Evolutionary conservation across 2,113 vertebrate species (phyloP), one percentile per base, ranked within the genome.

Genomic region (Carassius auratus): DNA sequence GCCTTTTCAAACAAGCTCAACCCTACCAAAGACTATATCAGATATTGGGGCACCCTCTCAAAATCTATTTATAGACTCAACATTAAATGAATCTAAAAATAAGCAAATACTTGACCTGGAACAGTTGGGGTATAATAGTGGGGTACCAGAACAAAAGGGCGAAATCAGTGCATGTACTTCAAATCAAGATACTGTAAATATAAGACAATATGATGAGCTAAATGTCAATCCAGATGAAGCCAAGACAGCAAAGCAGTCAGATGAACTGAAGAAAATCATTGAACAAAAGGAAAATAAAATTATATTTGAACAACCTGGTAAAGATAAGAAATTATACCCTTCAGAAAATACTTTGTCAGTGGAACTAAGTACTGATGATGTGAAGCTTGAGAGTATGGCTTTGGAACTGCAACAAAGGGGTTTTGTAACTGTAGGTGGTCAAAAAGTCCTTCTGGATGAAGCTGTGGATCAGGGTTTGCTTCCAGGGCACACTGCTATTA

Each of bases 361-460:
- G 19, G 89, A 89, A 23, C 83, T 83, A 38, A 86, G 81, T 83
- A 79, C 52, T 26, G 91, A 94, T 12, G 87, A 92, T 48, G 76
- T 42, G 38, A 92, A 95, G 76, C 79, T 98, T 89, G 92, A 91
- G 26, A 84, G 12, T 57, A 91, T 99, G 82, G 92, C 95, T 55
- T 0, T 1, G 0, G 95, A 99, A 83, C 94, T 99, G 1, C 93
- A 87, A 30, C 89, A 93, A 1, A 96, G 96, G 1, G 97, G 97
- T 61, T 92, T 98, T 86, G 88, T 95, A 89, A 96, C 93, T 0
- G 95, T 90, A 45, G 92, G 90, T 7, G 91, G 92, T 76, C 88
- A 94, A 42, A 93, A 90, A 76, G 92, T 99, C 50, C 94, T 97
- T n/a, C 93, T 98, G 30, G 95, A 97, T 50, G 94, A 99, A 85